A percentile compares a stretch with the other conserved stretches of the same genome.
Conservation (phyloP, 2,113 vertebrate genomes). For the Spea bombifrons region DNA sequence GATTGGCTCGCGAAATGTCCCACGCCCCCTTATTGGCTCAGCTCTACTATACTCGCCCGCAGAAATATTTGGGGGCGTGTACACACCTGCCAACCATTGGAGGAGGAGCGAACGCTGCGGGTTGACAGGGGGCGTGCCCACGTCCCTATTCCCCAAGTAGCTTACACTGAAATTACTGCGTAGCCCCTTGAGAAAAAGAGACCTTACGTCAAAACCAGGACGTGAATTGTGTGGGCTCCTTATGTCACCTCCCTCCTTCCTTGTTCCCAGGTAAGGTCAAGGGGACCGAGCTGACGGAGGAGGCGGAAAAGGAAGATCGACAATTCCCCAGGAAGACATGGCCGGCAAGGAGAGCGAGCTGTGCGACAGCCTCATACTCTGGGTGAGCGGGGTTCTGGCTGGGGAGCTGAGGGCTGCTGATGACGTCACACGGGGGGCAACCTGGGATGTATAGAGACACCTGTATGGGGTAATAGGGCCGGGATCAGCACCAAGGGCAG, state of each 20-base stretch:
- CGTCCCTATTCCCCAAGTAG: constrained; percentile 7
- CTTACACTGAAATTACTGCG: neutral
- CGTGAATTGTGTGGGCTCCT: neutral
- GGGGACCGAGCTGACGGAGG: constrained; percentile 13
- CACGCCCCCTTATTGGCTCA: neutral
- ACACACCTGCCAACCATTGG: constrained; percentile 28
- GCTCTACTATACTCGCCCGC: neutral
- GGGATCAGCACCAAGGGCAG: too few species aligned
- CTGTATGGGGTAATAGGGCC: neutral
- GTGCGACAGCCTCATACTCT: constrained; percentile 72
- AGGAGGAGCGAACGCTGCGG: neutral
- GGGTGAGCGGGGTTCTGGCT: constrained; percentile 63
- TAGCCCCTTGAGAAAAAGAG: neutral
- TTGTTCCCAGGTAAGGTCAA: constrained; percentile 41
- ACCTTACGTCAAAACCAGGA: neutral
- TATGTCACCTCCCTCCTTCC: constrained; percentile 24
- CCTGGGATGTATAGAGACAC: neutral
- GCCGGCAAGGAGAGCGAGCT: constrained; percentile 63
- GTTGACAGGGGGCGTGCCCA: constrained; percentile 3
- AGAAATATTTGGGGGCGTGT: neutral
- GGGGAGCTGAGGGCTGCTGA: neutral
- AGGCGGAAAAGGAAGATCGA: constrained; percentile 14
- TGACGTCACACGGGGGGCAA: neutral
- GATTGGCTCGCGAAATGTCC: neutral
- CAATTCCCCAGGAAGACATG: constrained; percentile 55